Conservation (phyloP, 2,113 vertebrate species). For the Cyprinus carpio region DNA sequence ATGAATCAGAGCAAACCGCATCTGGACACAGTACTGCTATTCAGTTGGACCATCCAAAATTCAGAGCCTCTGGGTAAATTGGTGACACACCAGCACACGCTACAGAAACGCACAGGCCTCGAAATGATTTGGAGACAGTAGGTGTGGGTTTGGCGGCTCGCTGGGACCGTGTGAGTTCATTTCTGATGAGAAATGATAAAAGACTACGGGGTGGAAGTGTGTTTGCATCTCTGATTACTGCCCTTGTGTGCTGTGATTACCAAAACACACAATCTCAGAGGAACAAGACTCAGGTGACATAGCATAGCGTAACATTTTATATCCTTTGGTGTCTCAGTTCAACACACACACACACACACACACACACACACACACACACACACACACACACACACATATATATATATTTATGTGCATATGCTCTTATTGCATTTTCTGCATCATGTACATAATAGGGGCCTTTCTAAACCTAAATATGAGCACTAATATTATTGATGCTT, state of each 20-base stretch:
- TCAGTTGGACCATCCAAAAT: no score
- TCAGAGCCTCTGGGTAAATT: no score
- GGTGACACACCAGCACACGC: no score
- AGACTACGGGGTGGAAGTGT: background rate
- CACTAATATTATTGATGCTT: background rate
- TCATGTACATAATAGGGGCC: no score
- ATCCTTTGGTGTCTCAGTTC: background rate
- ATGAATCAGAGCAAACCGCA: no score
- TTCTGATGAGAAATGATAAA: constrained; percentile 20
- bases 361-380: background rate
- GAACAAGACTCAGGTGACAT: background rate
- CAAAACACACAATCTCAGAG: constrained; percentile 29
- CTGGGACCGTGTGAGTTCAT: background rate
- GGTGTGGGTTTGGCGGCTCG: background rate
- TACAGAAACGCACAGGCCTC: background rate
- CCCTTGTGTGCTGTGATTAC: constrained; percentile 13
- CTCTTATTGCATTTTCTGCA: background rate
- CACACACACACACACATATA: no score
- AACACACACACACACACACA: background rate
- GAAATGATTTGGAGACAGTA: background rate
- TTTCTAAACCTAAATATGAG: no score
- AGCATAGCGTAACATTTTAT: background rate
- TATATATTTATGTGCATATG: no score
- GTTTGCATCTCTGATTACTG: constrained; percentile 36
- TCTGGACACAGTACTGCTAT: no score